Conservation (phyloP, 2,888 invertebrate genomes). For the Melieria picta region DNA sequence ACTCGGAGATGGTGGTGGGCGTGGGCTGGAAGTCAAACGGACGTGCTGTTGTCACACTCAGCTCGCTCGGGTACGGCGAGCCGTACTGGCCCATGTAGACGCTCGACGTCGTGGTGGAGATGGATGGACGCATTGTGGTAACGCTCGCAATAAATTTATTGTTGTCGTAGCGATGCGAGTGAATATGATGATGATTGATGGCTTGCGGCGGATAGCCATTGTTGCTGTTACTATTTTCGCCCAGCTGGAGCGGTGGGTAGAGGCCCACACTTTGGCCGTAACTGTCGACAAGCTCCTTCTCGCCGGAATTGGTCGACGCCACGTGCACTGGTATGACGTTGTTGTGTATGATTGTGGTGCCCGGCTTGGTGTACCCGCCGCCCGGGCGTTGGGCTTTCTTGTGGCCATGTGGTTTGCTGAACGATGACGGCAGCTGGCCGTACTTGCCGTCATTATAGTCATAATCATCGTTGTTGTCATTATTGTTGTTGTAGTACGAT, state of each 20-base stretch:
- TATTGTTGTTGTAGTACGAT: conserved; percentile 42
- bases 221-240: conserved; percentile 33
- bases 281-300: conserved; percentile 57
- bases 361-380: conserved; percentile 44
- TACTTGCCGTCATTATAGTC: conserved; percentile 43
- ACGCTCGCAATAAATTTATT: conserved; percentile 47
- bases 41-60: conserved; percentile 41
- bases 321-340: conserved; percentile 62
- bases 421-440: conserved; percentile 38
- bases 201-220: conserved; percentile 32
- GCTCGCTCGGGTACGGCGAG: conserved; percentile 50
- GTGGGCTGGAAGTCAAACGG: conserved; percentile 52
- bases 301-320: conserved; percentile 52
- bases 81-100: conserved; percentile 48
- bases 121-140: conserved; percentile 51
- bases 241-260: conserved; percentile 49
- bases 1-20: conserved; percentile 51
- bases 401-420: conserved; percentile 37
- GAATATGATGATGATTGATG: conserved; percentile 18
- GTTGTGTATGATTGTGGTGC: conserved; percentile 63
- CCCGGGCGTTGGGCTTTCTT: conserved; percentile 26
- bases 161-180: conserved; percentile 32
- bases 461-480: conserved; percentile 23
- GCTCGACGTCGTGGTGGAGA: conserved; percentile 44
- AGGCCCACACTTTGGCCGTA: conserved; percentile 58